phyloP scores from a whole-genome alignment of 2,113 vertebrate species.

The Carassius gibelio region DNA sequence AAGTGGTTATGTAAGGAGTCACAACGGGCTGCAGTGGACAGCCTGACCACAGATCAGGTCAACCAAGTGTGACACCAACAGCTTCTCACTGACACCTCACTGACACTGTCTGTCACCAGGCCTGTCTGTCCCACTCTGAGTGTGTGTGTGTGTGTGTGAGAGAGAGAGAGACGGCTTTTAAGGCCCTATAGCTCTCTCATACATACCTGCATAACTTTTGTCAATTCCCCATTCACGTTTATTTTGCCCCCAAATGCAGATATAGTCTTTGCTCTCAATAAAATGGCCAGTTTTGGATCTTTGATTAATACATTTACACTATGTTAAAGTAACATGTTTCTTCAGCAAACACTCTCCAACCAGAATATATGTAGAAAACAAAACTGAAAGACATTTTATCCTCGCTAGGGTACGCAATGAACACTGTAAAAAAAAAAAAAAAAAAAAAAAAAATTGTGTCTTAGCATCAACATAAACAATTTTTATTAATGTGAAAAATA shows the following conservation, averaged over 20 bases:
- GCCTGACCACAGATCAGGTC: conserved; percentile 81
- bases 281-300: not conserved
- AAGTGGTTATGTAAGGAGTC: conserved; percentile 81
- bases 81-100: conserved; percentile 77
- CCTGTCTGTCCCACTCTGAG: conserved; percentile 47
- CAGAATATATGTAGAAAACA: not conserved
- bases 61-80: conserved; percentile 84
- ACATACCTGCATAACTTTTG: conserved; percentile 24
- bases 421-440: no score
- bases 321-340: not conserved
- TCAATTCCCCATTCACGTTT: not conserved
- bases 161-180: conserved; percentile 37
- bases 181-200: conserved; percentile 35
- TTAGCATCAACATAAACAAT: not conserved
- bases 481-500: not conserved
- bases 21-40: conserved; percentile 78
- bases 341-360: not conserved
- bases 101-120: conserved; percentile 80
- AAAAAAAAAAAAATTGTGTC: not conserved
- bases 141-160: conserved; percentile 22
- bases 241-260: not conserved
- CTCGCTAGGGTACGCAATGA: not conserved
- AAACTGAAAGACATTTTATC: not conserved
- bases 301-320: not conserved
- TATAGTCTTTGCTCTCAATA: not conserved